phyloP scores from a whole-genome alignment of 2,797 vertebrate genomes.

The Selene dorsalis region DNA sequence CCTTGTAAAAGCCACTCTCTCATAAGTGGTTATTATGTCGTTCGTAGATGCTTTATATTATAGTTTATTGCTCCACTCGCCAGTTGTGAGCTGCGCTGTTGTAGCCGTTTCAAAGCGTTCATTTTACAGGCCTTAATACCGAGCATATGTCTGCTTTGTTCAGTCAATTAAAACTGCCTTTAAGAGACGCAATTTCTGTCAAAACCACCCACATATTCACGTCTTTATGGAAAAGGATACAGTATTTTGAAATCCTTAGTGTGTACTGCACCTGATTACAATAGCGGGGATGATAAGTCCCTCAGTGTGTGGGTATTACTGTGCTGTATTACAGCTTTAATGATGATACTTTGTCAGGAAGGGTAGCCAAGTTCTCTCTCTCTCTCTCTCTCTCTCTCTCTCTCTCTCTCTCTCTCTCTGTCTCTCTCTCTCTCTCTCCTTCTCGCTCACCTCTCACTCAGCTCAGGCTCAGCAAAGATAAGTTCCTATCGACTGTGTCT shows the following conservation, averaged over 20 bases:
- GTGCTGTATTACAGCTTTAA: slow-evolving; percentile 74
- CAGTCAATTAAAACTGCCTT: slow-evolving; percentile 54
- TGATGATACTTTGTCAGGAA: slow-evolving; percentile 77
- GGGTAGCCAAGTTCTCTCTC: slow-evolving; percentile 55
- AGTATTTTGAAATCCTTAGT: slow-evolving; percentile 64
- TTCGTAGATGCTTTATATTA: slow-evolving; percentile 33
- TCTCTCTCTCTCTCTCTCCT: slow-evolving; percentile 13
- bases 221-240: slow-evolving; percentile 56
- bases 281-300: slow-evolving; percentile 73
- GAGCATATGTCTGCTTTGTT: slow-evolving; percentile 60
- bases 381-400: slow-evolving; percentile 41
- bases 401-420: slow-evolving; percentile 43
- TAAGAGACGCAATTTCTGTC: slow-evolving; percentile 52
- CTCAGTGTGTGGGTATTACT: slow-evolving; percentile 71
- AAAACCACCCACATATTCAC: slow-evolving; percentile 60
- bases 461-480: slow-evolving; percentile 71
- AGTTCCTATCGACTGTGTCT: slow-evolving; percentile 78
- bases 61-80: slow-evolving; percentile 37
- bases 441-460: slow-evolving; percentile 59
- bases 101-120: slow-evolving; percentile 49
- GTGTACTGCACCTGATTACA: slow-evolving; percentile 70
- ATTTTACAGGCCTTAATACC: slow-evolving; percentile 54
- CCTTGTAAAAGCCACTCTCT: slow-evolving; percentile 20
- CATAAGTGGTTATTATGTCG: slow-evolving; percentile 42
- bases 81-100: slow-evolving; percentile 28